These are phyloP conservation scores for Enteromius paludinosus DNA, from an alignment of 2,797 vertebrate species.

Conservation along the genomic window DNA sequence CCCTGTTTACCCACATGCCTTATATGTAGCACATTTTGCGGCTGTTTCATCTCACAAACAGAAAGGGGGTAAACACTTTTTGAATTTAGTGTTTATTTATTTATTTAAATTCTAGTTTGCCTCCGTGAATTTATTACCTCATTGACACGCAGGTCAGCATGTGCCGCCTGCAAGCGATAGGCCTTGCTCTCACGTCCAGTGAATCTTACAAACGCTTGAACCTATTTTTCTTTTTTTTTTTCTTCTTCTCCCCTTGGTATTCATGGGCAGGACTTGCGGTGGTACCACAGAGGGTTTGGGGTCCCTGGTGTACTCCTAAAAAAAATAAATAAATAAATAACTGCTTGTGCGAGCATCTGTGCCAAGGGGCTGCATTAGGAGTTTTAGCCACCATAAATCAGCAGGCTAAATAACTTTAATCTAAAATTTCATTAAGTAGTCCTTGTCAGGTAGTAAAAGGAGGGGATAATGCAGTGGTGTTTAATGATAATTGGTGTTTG, in stretches of 20 bases:
- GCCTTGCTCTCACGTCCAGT: conserved; percentile 54
- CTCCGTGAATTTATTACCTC: conserved; percentile 65
- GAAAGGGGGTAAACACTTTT: conserved; percentile 90
- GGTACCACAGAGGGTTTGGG: conserved; percentile 88
- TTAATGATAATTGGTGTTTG: conserved; percentile 99
- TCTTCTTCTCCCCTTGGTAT: conserved; percentile 29
- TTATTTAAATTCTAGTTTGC: conserved; percentile 62
- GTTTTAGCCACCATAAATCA: conserved; percentile 92
- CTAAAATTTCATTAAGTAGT: conserved; percentile 99
- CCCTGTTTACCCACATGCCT: conserved; percentile 99
- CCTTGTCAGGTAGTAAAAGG: conserved; percentile 99
- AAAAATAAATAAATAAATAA: conserved; percentile 68
- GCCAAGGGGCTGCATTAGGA: conserved; percentile 88
- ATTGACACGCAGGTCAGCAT: conserved; percentile 85
- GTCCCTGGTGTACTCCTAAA: conserved; percentile 87
- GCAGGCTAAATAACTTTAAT: conserved; percentile 97
- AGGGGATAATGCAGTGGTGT: conserved; percentile 98
- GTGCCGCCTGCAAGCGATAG: conserved; percentile 77
- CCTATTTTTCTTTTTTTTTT: conserved; percentile 83
- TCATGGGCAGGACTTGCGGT: conserved; percentile 83
- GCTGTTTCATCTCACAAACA: conserved; percentile 98
- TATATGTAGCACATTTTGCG: conserved; percentile 99
- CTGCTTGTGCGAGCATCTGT: conserved; percentile 88
- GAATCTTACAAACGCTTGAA: conserved; percentile 56
- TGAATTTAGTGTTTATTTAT: conserved; percentile 63